phyloP scores from a whole-genome alignment of 2,888 invertebrate species.

The Drosophila dives region DNA sequence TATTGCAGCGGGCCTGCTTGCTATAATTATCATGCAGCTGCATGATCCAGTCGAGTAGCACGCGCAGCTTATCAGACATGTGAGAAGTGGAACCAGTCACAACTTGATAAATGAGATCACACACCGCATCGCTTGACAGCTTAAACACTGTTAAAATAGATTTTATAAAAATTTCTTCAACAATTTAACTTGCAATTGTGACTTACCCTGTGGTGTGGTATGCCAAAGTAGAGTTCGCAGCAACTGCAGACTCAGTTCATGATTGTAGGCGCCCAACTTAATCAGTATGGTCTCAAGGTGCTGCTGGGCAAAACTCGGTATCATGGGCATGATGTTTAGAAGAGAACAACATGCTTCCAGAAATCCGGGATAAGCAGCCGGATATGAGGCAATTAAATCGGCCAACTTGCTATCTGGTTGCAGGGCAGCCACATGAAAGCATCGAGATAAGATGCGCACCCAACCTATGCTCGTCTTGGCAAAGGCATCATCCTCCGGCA shows the following conservation, averaged over 20 bases:
- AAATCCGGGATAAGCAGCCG: conserved; percentile 88
- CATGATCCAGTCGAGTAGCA: conserved; percentile 90
- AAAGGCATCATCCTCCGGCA: conserved; percentile 83
- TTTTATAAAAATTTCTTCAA: not conserved
- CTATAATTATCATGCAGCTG: conserved; percentile 82
- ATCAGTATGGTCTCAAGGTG: conserved; percentile 89
- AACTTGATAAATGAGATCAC: conserved; percentile 92
- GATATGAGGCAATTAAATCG: conserved; percentile 86
- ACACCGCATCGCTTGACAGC: conserved; percentile 87
- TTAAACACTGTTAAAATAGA: conserved; percentile 78
- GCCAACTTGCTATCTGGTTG: conserved; percentile 82
- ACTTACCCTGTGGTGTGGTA: conserved; percentile 85
- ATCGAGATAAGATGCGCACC: conserved; percentile 92
- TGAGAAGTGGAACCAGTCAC: conserved; percentile 86
- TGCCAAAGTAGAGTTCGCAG: conserved; percentile 87
- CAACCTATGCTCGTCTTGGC: conserved; percentile 90
- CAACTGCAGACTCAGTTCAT: conserved; percentile 87
- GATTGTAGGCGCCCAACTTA: conserved; percentile 88
- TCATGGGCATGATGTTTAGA: conserved; percentile 88
- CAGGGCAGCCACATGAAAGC: conserved; percentile 87
- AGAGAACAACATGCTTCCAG: conserved; percentile 90
- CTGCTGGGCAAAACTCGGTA: conserved; percentile 86
- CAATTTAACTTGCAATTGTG: not conserved
- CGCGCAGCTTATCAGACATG: conserved; percentile 87
- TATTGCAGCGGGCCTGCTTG: conserved; percentile 82